Base-by-base conservation (phyloP, 92 coral and sea anemone species). In the Epizoanthus stellaris region DNA sequence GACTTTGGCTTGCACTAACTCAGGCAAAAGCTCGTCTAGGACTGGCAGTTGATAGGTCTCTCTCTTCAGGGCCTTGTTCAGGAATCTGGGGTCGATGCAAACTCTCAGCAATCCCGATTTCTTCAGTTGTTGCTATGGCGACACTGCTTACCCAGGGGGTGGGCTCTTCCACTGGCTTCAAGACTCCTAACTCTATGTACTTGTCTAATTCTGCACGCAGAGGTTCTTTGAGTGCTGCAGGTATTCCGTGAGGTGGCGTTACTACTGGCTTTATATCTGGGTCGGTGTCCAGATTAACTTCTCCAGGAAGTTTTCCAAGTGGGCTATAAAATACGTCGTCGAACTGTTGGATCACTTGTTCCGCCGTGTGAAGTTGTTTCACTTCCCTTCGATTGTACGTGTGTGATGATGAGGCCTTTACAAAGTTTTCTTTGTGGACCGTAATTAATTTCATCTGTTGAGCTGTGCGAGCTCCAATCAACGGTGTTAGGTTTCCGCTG, bases 371-470 rank as follows among this genome's bases (percentile, higher is more conserved):
- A 3, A 42, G 45, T 5, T 42, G 1, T 42, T 42, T 42, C 45
- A 42, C 45, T 42, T 42, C 0, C 45, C 1, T 0, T 42, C 45
- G 45, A 3, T 3, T 42, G 25, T n/a, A 59, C 65, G 20, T 12
- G 5, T 74, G 76, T 21, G 86, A 79, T 34, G 69, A 16, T 15
- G 80, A 23, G 25, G 25, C 38, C 14, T 59, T 43, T 4, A 75
- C 38, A 47, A 75, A 75, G 62, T 53, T 43, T 17, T 75, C 80
- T 15, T 75, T 45, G 80, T 75, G 61, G 34, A 75, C 64, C 2
- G 80, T 75, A n/a, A 75, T 25, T 15, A 75, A 70, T 40, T 70
- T 70, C 76, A 70, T 70, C 42, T 70, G 76, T 9, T 70, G 76
- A 5, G 80, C 80, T 75, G 80, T 64, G 5, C 49, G 12, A 57